Conservation (phyloP, 2,113 vertebrate species). For the Corydoras maculifer region DNA sequence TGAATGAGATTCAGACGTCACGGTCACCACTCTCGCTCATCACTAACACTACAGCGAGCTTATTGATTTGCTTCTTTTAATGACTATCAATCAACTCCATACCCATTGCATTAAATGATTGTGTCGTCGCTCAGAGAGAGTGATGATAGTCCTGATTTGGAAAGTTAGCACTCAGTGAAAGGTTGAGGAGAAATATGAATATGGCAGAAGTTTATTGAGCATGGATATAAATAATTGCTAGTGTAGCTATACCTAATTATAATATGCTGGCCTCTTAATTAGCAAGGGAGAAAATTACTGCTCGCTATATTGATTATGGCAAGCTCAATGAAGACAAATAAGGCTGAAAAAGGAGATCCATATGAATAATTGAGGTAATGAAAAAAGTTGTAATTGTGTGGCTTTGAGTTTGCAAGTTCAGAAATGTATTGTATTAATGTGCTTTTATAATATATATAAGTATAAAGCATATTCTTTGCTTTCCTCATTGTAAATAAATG, state of each 20-base stretch:
- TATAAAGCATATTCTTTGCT: too few species aligned
- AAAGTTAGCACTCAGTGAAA: neutral
- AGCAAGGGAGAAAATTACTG: conserved; percentile 11
- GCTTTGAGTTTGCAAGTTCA: too few species aligned
- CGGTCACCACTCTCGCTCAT: conserved; percentile 16
- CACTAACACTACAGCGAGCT: conserved; percentile 27
- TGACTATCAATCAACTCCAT: conserved; percentile 19
- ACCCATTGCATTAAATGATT: conserved; percentile 29
- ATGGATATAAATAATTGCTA: too few species aligned
- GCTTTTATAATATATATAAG: too few species aligned
- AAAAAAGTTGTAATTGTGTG: neutral
- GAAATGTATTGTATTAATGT: too few species aligned
- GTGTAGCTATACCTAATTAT: conserved; percentile 11
- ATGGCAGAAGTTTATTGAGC: too few species aligned
- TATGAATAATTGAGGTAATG: neutral
- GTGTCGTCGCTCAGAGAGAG: conserved; percentile 11
- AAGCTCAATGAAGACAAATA: neutral
- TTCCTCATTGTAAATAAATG: too few species aligned
- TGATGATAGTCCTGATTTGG: conserved; percentile 19
- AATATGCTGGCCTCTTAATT: conserved; percentile 14
- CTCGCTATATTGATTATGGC: conserved; percentile 1
- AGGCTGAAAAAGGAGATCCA: neutral
- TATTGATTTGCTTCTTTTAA: conserved; percentile 35
- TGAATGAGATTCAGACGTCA: conserved; percentile 40
- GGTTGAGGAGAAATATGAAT: too few species aligned